Percentiles rank a stretch among this genome's conserved stretches.
phyloP scores from a whole-genome alignment of 2,113 vertebrate genomes.

The Hoplias malabaricus region DNA sequence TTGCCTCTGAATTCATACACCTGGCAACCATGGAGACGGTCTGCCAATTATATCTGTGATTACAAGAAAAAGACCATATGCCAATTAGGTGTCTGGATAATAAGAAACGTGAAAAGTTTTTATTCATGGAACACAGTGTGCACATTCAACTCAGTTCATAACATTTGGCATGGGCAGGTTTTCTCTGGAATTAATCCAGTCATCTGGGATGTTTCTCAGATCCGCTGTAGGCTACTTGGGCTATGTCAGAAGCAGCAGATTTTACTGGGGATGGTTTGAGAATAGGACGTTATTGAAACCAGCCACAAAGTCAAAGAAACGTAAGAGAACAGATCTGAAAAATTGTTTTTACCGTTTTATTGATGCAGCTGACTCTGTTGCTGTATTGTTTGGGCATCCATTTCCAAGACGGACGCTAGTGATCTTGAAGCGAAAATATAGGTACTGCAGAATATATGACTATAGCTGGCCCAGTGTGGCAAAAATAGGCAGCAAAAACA shows the following conservation, averaged over 20 bases:
- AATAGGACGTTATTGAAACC: neutral
- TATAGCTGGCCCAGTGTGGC: neutral
- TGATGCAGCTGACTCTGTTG: too few relatives aligned
- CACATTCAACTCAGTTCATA: neutral
- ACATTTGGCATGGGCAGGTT: neutral
- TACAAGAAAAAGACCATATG: constrained; percentile 1
- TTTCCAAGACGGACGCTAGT: neutral
- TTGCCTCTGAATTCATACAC: constrained; percentile 21
- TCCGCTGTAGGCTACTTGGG: neutral
- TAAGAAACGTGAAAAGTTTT: constrained; percentile 18
- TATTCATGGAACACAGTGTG: neutral
- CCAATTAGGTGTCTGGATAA: constrained; percentile 11
- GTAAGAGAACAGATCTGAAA: neutral
- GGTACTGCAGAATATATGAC: neutral
- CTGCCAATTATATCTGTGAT: constrained; percentile 12
- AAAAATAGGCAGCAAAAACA: neutral
- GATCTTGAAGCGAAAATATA: neutral
- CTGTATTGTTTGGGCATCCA: neutral
- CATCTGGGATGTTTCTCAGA: neutral
- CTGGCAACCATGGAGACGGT: constrained; percentile 14
- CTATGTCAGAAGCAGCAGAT: neutral
- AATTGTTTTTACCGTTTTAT: neutral
- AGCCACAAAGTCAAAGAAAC: neutral
- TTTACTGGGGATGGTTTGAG: neutral
- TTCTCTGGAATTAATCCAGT: neutral